These are phyloP conservation scores for Tetraneura akinire DNA, from an alignment of 1,140 invertebrate species.

Conservation along the genomic window DNA sequence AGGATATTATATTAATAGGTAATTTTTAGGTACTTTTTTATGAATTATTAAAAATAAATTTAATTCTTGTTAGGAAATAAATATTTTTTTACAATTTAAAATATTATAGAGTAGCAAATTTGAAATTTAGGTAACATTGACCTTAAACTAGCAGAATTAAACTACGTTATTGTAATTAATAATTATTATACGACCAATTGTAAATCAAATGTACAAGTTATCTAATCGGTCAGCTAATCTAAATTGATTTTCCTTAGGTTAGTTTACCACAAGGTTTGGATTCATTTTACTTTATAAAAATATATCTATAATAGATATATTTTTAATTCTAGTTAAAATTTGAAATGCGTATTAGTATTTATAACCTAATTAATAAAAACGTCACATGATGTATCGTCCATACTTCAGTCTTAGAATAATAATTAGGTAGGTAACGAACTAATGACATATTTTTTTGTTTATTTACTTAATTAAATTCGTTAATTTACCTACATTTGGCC, in stretches of 20 bases:
- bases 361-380: neutral
- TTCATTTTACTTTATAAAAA: too few relatives aligned
- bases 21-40: too few relatives aligned
- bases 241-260: slow-evolving; percentile 7
- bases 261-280: slow-evolving; percentile 2
- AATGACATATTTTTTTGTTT: slow-evolving; percentile 16
- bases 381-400: neutral
- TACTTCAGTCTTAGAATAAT: slow-evolving; percentile 3
- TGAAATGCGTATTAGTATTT: neutral
- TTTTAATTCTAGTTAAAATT: neutral
- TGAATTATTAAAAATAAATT: too few relatives aligned
- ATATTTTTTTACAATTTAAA: neutral
- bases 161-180: too few relatives aligned
- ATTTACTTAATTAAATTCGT: slow-evolving; percentile 23
- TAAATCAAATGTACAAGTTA: slow-evolving; percentile 5
- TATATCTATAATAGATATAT: too few relatives aligned
- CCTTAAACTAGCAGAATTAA: neutral
- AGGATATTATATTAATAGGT: too few relatives aligned
- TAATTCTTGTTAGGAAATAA: too few relatives aligned
- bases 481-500: slow-evolving; percentile 18
- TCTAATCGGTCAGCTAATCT: neutral
- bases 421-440: too few relatives aligned
- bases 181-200: neutral
- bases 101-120: neutral
- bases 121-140: neutral